Conservation (phyloP, 2,797 vertebrate genomes). For the Gadopsis bispinosus region DNA sequence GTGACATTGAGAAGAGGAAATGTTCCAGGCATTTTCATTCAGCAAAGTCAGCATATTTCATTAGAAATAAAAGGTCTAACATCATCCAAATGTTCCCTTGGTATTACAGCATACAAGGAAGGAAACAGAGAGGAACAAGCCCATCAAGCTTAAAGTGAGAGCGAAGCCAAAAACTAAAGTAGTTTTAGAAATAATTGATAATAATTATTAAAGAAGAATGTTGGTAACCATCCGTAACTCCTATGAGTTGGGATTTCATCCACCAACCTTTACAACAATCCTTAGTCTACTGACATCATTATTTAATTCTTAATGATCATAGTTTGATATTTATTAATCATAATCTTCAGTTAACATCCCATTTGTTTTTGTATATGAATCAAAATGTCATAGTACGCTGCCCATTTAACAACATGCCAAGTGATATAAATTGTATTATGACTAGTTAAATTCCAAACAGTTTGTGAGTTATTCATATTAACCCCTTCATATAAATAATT, state of each 20-base stretch:
- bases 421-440: neutral
- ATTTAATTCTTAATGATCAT: neutral
- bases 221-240: neutral
- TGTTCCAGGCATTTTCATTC: conserved; percentile 47
- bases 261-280: neutral
- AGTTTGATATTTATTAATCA: neutral
- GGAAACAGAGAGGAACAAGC: conserved; percentile 13
- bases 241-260: neutral
- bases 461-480: neutral
- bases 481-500: neutral
- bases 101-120: neutral
- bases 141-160: neutral
- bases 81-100: conserved; percentile 38
- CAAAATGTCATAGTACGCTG: neutral
- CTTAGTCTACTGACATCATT: neutral
- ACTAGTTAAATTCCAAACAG: neutral
- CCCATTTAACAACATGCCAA: neutral
- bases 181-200: neutral
- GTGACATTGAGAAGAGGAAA: conserved; percentile 67
- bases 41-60: conserved; percentile 57
- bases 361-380: neutral
- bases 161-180: neutral
- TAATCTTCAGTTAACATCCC: neutral
- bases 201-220: neutral
- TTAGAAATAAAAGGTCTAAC: conserved; percentile 33